Evolutionary conservation across 2,888 invertebrate species (phyloP).

Genomic region (Leptarthrus brevirostris): DNA sequence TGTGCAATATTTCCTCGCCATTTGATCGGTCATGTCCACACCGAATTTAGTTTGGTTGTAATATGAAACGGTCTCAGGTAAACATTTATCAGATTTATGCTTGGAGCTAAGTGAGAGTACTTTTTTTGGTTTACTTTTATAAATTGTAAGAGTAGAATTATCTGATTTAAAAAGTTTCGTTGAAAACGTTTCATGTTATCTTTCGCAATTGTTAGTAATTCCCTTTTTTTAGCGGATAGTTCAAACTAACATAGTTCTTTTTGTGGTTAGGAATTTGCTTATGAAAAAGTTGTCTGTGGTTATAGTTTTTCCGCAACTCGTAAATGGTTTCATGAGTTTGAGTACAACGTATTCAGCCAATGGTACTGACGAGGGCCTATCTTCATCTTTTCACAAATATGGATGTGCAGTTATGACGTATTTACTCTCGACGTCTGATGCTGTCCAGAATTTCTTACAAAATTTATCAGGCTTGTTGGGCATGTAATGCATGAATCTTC

Average conservation of each 20-base stretch:
- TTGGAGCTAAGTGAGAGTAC: constrained; percentile 27
- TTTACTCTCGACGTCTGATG: constrained; percentile 55
- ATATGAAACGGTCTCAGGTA: constrained; percentile 55
- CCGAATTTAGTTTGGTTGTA: constrained; percentile 55
- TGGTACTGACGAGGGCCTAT: constrained; percentile 51
- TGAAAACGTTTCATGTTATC: constrained; percentile 2
- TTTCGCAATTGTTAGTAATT: neutral
- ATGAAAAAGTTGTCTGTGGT: constrained; percentile 55
- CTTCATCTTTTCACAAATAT: constrained; percentile 56
- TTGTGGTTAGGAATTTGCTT: constrained; percentile 51
- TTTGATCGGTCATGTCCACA: constrained; percentile 55
- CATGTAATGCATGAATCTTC: constrained; percentile 57
- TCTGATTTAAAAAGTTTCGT: constrained; percentile 11
- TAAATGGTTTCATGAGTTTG: constrained; percentile 57
- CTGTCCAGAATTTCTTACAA: constrained; percentile 55
- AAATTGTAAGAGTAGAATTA: constrained; percentile 46
- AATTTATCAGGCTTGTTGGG: constrained; percentile 57
- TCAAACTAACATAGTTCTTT: constrained; percentile 57
- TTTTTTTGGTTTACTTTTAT: constrained; percentile 47
- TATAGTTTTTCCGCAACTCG: constrained; percentile 55
- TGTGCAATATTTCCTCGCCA: constrained; percentile 58
- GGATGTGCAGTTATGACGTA: constrained; percentile 56
- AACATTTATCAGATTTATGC: constrained; percentile 49
- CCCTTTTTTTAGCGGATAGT: constrained; percentile 53
- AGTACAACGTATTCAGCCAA: constrained; percentile 56